These are phyloP conservation scores for Cantharis lateralis DNA, from an alignment of 2,888 invertebrate species.

Conservation along the genomic window DNA sequence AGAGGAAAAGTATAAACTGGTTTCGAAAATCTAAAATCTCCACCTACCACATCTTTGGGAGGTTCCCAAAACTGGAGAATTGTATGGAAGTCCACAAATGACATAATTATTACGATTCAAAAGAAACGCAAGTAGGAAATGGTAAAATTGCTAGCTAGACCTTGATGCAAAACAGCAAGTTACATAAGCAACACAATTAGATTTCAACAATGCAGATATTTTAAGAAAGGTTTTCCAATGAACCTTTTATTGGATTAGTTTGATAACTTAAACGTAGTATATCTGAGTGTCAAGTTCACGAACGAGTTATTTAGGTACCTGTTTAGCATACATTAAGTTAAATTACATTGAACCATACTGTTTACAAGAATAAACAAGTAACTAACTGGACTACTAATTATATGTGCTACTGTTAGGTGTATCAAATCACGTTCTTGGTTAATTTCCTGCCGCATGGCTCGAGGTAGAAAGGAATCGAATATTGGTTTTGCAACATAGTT, in stretches of 20 bases:
- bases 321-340: not conserved
- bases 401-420: not conserved
- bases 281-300: not conserved
- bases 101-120: not conserved
- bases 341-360: not conserved
- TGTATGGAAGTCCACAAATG: not conserved
- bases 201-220: not conserved
- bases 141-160: not conserved
- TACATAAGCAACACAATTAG: not conserved
- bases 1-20: not conserved
- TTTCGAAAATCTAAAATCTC: not conserved
- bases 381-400: not conserved
- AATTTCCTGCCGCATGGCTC: not conserved
- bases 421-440: not conserved
- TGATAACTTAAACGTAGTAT: not conserved
- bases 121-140: not conserved
- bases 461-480: not conserved
- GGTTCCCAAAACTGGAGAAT: not conserved
- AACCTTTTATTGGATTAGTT: not conserved
- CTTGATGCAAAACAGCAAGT: not conserved
- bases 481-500: not conserved
- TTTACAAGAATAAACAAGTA: not conserved
- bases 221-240: not conserved
- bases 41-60: not conserved
- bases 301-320: not conserved